Evolutionary conservation across 2,888 invertebrate species (phyloP), one percentile per base, ranked within the genome.

Genomic region (Ormia ochracea): DNA sequence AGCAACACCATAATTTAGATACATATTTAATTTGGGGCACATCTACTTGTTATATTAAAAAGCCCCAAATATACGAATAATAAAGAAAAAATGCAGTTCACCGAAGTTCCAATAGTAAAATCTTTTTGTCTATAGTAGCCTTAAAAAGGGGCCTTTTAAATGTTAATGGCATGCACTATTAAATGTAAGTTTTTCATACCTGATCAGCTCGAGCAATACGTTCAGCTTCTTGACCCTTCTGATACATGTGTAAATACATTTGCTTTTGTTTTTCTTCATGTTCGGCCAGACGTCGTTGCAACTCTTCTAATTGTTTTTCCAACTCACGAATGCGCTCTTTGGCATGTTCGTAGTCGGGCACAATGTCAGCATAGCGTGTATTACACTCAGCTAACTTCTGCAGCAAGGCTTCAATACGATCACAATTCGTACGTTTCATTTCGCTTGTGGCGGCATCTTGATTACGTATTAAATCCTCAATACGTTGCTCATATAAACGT

Each of bases 231-330:
- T 94, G 93, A 31, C 95, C 95, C 90, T 96, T 94, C 85, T 93
- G 93, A 89, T 94, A 95, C 94, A 95, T 94, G 89, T 95, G 93
- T 87, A 95, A 91, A 90, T 95, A 95, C 90, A 94, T 92, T 85
- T 94, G 92, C 85, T 94, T 94, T 85, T 95, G 94, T 82, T 93
- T 92, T 83, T 91, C 92, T 84, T 95, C 95, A 81, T 94, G 94
- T 61, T 94, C 94, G 77, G 92, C 91, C 31, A 95, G 89, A 84
- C 93, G 93, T 72, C 91, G 91, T 86, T 93, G 93, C 61, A 93
- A 92, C 77, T 93, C 93, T 84, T 94, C 94, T 76, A 95, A 88
- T 85, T 95, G 94, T 75, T 92, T 92, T 88, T 96, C 95, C 82
- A 96, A 89, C 83, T 93, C 91, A 83, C 92, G 92, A 66, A 94